Evolutionary conservation across 2,888 invertebrate genomes (phyloP).

Genomic region (Conistra vaccinii): DNA sequence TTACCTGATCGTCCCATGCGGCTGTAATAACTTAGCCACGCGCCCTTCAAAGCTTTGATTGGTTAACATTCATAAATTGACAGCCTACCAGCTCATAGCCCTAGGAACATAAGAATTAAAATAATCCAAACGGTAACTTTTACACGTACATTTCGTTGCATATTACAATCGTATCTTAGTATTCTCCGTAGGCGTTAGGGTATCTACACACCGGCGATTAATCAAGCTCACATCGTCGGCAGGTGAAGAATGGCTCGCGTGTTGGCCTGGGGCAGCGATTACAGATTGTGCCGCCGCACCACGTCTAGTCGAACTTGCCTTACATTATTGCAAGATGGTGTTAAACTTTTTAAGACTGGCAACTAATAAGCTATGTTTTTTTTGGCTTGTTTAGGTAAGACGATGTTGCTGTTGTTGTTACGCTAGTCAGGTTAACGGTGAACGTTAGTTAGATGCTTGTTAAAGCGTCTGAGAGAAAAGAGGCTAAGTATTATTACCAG

Average conservation of each 20-base stretch:
- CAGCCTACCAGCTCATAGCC: slow-evolving; percentile 26
- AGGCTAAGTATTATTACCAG: too few species aligned
- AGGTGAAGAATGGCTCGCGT: slow-evolving; percentile 72
- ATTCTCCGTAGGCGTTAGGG: slow-evolving; percentile 66
- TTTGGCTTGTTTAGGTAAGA: background rate
- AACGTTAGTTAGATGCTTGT: slow-evolving; percentile 23
- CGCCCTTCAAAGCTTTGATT: background rate
- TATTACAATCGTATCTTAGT: slow-evolving; percentile 59
- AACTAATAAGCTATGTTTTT: slow-evolving; percentile 28
- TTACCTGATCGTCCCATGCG: background rate
- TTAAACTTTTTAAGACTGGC: slow-evolving; percentile 42
- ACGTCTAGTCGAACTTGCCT: slow-evolving; percentile 55
- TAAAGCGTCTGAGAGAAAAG: background rate
- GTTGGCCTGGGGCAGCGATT: slow-evolving; percentile 73
- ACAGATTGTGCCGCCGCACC: slow-evolving; percentile 72
- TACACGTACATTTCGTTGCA: slow-evolving; percentile 55
- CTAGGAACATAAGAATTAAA: slow-evolving; percentile 17
- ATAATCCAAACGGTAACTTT: slow-evolving; percentile 51
- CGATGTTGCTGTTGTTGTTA: background rate
- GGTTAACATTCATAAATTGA: background rate
- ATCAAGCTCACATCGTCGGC: slow-evolving; percentile 71
- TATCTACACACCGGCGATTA: slow-evolving; percentile 71
- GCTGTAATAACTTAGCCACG: background rate
- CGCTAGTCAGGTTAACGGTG: slow-evolving; percentile 3
- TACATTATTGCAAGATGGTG: slow-evolving; percentile 56